These are phyloP conservation scores for Drosophila neocordata DNA, from an alignment of 1,140 invertebrate genomes.

Conservation along the genomic window DNA sequence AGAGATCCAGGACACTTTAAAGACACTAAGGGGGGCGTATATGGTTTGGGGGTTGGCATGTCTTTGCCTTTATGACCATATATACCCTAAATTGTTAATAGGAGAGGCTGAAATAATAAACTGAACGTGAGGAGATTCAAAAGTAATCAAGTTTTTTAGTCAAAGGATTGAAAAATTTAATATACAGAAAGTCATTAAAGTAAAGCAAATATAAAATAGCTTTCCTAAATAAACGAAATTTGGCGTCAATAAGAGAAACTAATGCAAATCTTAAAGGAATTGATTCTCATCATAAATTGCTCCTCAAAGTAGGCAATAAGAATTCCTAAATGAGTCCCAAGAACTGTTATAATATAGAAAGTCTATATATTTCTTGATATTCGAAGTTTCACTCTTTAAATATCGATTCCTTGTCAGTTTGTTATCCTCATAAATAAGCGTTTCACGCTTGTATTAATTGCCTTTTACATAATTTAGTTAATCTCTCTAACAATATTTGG, in stretches of 20 bases:
- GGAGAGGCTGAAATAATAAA: conserved; percentile 36
- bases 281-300: too few species aligned
- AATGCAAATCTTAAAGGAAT: too few species aligned
- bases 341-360: too few species aligned
- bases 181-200: not conserved
- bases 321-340: not conserved
- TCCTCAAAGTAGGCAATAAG: not conserved
- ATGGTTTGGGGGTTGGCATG: conserved; percentile 23
- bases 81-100: conserved; percentile 69
- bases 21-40: conserved; percentile 29
- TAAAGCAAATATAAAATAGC: too few species aligned
- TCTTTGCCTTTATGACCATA: conserved; percentile 52
- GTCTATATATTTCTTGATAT: too few species aligned
- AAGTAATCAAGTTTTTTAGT: not conserved
- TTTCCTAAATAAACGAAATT: too few species aligned
- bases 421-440: not conserved
- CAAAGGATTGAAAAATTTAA: not conserved
- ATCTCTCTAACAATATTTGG: not conserved
- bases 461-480: not conserved
- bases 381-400: too few species aligned
- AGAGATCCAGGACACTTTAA: conserved; percentile 64
- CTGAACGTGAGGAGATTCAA: conserved; percentile 12
- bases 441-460: not conserved
- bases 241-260: too few species aligned
- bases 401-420: too few species aligned